phyloP scores from a whole-genome alignment of 2,888 invertebrate genomes.

The Leptogaster cylindrica region DNA sequence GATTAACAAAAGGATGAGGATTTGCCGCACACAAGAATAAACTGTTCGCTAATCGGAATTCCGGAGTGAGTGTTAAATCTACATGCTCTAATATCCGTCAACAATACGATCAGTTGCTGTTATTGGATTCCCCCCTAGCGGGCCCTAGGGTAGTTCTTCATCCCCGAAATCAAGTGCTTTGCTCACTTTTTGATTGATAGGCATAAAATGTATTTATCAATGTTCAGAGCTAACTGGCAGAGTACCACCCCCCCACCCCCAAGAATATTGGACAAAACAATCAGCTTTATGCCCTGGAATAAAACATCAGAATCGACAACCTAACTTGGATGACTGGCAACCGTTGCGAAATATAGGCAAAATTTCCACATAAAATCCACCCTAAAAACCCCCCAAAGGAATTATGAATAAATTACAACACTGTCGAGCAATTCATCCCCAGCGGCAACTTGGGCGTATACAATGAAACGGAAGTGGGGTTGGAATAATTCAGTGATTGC shows the following conservation, averaged over 20 bases:
- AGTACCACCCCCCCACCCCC: background rate
- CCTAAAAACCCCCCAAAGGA: slow-evolving; percentile 12
- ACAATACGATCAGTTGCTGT: background rate
- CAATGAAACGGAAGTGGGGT: background rate
- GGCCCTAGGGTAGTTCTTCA: slow-evolving; percentile 1
- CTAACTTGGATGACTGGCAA: background rate
- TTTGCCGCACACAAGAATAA: too few relatives aligned
- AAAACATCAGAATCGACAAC: slow-evolving; percentile 17
- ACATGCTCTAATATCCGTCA: background rate
- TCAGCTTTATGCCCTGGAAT: background rate
- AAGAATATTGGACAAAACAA: background rate
- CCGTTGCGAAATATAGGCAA: background rate
- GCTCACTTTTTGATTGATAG: slow-evolving; percentile 39
- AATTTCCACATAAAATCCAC: slow-evolving; percentile 1
- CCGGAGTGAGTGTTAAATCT: background rate
- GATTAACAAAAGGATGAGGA: too few relatives aligned
- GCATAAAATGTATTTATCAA: slow-evolving; percentile 37
- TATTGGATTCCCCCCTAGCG: too few relatives aligned
- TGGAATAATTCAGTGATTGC: slow-evolving; percentile 28
- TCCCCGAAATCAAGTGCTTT: slow-evolving; percentile 32
- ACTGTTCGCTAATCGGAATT: background rate
- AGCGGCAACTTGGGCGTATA: too few relatives aligned
- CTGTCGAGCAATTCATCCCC: slow-evolving; percentile 10
- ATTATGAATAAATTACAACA: slow-evolving; percentile 32
- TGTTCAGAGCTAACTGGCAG: slow-evolving; percentile 7